Evolutionary conservation across 2,113 vertebrate genomes (phyloP).

Genomic region (Pterocles burchelli): DNA sequence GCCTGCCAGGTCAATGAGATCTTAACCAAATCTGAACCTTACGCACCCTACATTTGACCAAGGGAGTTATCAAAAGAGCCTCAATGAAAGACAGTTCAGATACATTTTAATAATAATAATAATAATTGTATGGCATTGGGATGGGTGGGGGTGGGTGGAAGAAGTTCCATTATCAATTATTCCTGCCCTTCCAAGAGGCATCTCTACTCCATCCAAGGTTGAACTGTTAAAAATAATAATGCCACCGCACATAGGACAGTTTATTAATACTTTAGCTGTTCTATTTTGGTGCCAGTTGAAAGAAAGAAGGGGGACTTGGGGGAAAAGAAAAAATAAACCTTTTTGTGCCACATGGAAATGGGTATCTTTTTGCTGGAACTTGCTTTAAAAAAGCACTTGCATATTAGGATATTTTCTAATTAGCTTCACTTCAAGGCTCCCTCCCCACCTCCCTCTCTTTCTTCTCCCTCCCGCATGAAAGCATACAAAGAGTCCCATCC

Average conservation of each 20-base stretch:
- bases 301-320: neutral
- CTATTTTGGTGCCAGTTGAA: neutral
- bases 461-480: neutral
- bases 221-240: slow-evolving; percentile 23
- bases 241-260: neutral
- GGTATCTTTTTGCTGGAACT: neutral
- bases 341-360: neutral
- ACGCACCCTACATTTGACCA: neutral
- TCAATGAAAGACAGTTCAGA: neutral
- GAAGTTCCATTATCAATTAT: neutral
- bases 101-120: neutral
- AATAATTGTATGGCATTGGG: neutral
- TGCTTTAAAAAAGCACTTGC: neutral
- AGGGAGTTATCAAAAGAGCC: neutral
- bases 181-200: neutral
- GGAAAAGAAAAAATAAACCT: neutral
- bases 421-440: slow-evolving; percentile 5
- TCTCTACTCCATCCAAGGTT: neutral
- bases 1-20: neutral
- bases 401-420: neutral
- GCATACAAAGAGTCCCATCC: slow-evolving; percentile 31
- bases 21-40: neutral
- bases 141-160: neutral
- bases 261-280: neutral
- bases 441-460: neutral